These are phyloP conservation scores for Plagodis pulveraria DNA, from an alignment of 2,888 invertebrate genomes.

Conservation along the genomic window DNA sequence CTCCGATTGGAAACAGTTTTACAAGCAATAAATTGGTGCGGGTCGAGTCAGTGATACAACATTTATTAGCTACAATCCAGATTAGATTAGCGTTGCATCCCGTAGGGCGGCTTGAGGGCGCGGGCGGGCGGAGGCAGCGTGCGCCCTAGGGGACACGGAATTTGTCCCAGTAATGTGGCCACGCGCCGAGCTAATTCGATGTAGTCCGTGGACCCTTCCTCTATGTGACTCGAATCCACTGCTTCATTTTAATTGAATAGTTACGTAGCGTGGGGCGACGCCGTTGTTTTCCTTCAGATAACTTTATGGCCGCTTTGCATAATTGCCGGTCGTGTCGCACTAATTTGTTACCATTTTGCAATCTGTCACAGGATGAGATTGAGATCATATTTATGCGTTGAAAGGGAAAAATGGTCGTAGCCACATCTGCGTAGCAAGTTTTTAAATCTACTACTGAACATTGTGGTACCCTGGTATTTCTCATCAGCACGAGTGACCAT, in stretches of 20 bases:
- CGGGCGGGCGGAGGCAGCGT: constrained; percentile 38
- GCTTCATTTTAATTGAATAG: constrained; percentile 84
- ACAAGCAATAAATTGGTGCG: constrained; percentile 83
- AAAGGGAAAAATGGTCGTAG: constrained; percentile 39
- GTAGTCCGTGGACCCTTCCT: constrained; percentile 66
- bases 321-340: constrained; percentile 72
- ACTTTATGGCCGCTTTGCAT: constrained; percentile 80
- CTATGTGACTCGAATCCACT: constrained; percentile 80
- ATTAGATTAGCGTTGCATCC: constrained; percentile 84
- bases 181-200: constrained; percentile 82
- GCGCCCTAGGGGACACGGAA: constrained; percentile 72
- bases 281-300: constrained; percentile 78
- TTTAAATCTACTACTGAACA: no score
- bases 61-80: constrained; percentile 84
- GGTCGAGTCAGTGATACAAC: constrained; percentile 76
- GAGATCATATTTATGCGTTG: constrained; percentile 39
- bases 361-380: constrained; percentile 64
- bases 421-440: background rate
- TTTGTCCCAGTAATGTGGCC: constrained; percentile 83
- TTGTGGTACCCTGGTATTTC: no score
- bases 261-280: constrained; percentile 66
- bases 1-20: constrained; percentile 84
- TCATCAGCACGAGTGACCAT: no score
- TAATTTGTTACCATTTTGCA: constrained; percentile 79
- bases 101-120: constrained; percentile 32